phyloP scores from a whole-genome alignment of 2,797 vertebrate genomes.

The Lycodopsis pacificus region DNA sequence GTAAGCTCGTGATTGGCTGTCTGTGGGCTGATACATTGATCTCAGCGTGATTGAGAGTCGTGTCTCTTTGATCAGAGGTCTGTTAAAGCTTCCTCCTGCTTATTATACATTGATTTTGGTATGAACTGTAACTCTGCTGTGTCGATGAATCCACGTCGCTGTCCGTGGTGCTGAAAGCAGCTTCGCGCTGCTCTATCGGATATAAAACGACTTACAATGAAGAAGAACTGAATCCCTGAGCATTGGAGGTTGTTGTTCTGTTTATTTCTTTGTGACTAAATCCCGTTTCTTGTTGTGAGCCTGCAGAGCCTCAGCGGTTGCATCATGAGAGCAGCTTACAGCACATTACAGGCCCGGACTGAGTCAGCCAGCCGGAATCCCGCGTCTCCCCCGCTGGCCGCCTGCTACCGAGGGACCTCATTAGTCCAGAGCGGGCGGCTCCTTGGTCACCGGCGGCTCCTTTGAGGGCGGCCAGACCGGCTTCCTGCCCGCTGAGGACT shows the following conservation, averaged over 20 bases:
- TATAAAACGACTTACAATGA: background rate
- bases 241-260: background rate
- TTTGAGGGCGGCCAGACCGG: constrained; percentile 51
- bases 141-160: too few species aligned
- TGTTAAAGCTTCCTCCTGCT: too few species aligned
- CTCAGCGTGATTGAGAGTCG: too few species aligned
- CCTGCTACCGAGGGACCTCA: constrained; percentile 75
- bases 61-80: too few species aligned
- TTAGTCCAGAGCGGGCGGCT: constrained; percentile 65
- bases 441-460: constrained; percentile 55
- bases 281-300: background rate
- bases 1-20: too few species aligned
- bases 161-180: too few species aligned
- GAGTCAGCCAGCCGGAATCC: constrained; percentile 38
- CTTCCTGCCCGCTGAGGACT: constrained; percentile 38
- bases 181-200: too few species aligned
- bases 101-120: too few species aligned
- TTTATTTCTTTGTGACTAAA: background rate
- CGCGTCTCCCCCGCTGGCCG: constrained; percentile 32
- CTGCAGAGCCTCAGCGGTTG: constrained; percentile 48
- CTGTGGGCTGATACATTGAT: too few species aligned
- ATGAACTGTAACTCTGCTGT: too few species aligned
- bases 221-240: background rate
- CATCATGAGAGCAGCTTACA: constrained; percentile 65
- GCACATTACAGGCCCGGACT: constrained; percentile 45